Evolutionary conservation across 2,113 vertebrate species (phyloP), one percentile per base, ranked within the genome.

Genomic region (Xiphophorus couchianus): DNA sequence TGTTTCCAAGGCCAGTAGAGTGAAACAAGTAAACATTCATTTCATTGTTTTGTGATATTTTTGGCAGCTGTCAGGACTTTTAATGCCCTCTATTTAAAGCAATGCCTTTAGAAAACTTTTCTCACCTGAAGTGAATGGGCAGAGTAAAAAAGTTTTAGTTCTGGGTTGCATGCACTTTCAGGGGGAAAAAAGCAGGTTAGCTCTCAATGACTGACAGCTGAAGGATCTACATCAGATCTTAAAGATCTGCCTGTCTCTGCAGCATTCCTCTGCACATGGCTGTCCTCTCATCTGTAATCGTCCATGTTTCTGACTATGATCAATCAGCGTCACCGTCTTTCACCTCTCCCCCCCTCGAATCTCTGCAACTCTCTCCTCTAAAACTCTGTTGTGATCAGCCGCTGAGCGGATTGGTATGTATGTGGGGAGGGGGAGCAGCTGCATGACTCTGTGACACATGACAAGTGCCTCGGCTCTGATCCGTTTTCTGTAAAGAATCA

Each of bases 401-500:
- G 85, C 35, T 14, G 72, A 84, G 77, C 76, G 7, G 71, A 74
- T 48, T 68, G 67, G 76, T 69, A 15, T 66, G 62, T 5, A 33
- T 71, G 22, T 33, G 62, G 65, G 5, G 62, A 44, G 51, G 65
- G 71, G 69, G 69, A 22, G 84, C 68, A 77, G 84, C 80, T 81
- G 89, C 76, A 71, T 74, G 84, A 44, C 80, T 85, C 86, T 31
- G 67, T 85, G 89, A 89, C 92, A 90, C 88, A 84, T 92, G 89
- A 92, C 90, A 86, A 91, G 87, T 82, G 84, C 80, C 76, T 83
- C 77, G 29, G 86, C 90, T 88, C 88, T 90, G 84, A 92, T 93
- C 88, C 72, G 28, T 76, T 90, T 90, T 72, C 86, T 88, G 88
- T 85, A 90, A 90, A 90, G 88, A 91, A 90, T 93, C 91, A 91